Percentiles rank a stretch among this genome's conserved stretches.
Conservation (phyloP, 2,888 invertebrate species). For the Apamea epomidion region DNA sequence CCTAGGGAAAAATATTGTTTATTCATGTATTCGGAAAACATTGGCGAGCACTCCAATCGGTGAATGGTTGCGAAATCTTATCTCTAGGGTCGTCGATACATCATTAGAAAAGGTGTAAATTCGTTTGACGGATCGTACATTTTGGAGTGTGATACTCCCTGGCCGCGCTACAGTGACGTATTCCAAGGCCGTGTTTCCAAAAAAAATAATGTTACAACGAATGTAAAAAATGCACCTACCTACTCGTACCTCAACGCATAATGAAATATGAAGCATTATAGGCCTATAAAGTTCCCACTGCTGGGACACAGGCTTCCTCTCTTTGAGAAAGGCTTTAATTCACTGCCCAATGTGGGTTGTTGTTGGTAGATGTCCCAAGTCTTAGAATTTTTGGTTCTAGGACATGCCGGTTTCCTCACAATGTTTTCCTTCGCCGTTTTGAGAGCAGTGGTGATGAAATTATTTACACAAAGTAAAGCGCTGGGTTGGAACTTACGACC, state of each 20-base stretch:
- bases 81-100: constrained; percentile 67
- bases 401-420: not conserved
- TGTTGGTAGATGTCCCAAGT: not conserved
- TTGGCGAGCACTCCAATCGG: constrained; percentile 74
- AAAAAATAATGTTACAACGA: not conserved
- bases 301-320: not conserved
- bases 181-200: not conserved
- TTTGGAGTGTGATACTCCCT: constrained; percentile 10
- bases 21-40: constrained; percentile 79
- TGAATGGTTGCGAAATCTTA: constrained; percentile 64
- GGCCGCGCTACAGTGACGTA: constrained; percentile 1
- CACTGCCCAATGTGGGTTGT: not conserved
- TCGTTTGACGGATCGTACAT: constrained; percentile 38
- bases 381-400: not conserved
- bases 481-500: too few relatives aligned
- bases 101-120: constrained; percentile 60
- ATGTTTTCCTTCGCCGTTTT: too few relatives aligned
- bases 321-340: not conserved
- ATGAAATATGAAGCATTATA: not conserved
- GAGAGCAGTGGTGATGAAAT: too few relatives aligned
- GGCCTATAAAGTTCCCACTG: not conserved
- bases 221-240: too few relatives aligned
- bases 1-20: constrained; percentile 72
- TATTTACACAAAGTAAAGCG: too few relatives aligned
- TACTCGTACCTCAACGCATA: not conserved